A percentile compares a stretch with the other conserved stretches of the same genome.
Conservation (phyloP, 30 jellyfish, hydroid and myxozoan species). For the Cassiopea andromeda region DNA sequence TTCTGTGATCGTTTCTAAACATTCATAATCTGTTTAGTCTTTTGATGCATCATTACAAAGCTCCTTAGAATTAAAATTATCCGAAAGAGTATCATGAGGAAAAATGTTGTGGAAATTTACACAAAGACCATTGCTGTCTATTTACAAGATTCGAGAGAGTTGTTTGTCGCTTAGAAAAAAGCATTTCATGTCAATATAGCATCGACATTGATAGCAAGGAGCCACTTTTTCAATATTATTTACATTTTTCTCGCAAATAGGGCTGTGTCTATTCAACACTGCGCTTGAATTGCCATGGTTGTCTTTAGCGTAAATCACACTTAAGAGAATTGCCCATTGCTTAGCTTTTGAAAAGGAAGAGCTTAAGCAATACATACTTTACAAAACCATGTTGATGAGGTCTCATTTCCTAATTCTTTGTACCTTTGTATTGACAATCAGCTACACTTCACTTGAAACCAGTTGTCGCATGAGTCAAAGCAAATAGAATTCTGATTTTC, state of each 20-base stretch:
- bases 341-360: neutral
- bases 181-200: conserved; percentile 32
- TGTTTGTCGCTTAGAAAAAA: conserved; percentile 25
- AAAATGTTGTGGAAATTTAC: conserved; percentile 13
- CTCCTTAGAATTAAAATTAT: conserved; percentile 40
- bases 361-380: neutral
- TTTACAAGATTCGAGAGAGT: neutral
- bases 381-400: conserved; percentile 7
- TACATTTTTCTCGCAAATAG: conserved; percentile 15
- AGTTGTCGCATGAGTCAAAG: conserved; percentile 8
- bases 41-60: conserved; percentile 27
- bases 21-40: conserved; percentile 10
- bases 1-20: conserved; percentile 26
- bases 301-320: neutral
- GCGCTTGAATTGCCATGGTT: neutral
- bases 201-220: conserved; percentile 5
- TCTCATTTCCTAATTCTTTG: conserved; percentile 23
- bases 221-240: conserved; percentile 18
- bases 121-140: conserved; percentile 26
- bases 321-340: conserved; percentile 3
- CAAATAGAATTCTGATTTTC: conserved; percentile 6
- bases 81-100: conserved; percentile 36
- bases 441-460: conserved; percentile 21
- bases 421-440: conserved; percentile 12
- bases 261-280: neutral